phyloP scores from a whole-genome alignment of 2,113 vertebrate genomes.

The Stegastes partitus region DNA sequence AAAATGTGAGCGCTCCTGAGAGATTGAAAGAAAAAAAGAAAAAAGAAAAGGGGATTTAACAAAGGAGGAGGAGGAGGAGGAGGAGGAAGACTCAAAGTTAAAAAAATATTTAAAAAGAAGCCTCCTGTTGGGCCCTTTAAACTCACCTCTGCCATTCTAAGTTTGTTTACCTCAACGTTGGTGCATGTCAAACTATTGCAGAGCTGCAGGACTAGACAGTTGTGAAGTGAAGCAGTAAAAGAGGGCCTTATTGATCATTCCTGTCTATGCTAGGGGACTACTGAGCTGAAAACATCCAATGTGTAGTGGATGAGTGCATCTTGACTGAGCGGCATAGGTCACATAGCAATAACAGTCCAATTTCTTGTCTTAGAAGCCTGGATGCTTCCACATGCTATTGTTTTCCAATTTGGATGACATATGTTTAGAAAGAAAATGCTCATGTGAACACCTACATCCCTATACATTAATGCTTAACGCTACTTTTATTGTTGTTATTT shows the following conservation, averaged over 20 bases:
- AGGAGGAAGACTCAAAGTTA: conserved; percentile 19
- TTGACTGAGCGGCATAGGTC: conserved; percentile 79
- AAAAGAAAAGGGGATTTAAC: conserved; percentile 11
- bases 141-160: conserved; percentile 69
- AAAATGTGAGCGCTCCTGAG: conserved; percentile 18
- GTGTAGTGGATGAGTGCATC: conserved; percentile 78
- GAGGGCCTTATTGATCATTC: conserved; percentile 82
- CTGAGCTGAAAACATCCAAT: conserved; percentile 83
- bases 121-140: conserved; percentile 54
- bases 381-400: conserved; percentile 14
- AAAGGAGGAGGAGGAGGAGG: conserved; percentile 6
- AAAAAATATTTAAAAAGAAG: conserved; percentile 40
- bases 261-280: conserved; percentile 69
- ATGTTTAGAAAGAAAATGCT: not conserved
- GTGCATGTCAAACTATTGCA: conserved; percentile 66
- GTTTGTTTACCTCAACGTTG: conserved; percentile 75
- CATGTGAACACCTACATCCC: not conserved
- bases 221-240: conserved; percentile 84
- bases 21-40: conserved; percentile 27
- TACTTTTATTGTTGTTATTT: not conserved
- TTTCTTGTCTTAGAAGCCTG: conserved; percentile 56
- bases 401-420: conserved; percentile 24
- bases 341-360: conserved; percentile 69
- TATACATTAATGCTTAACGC: not conserved
- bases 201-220: conserved; percentile 67